Base-by-base conservation (phyloP, 2,797 vertebrate species). In the Aplochiton taeniatus region DNA sequence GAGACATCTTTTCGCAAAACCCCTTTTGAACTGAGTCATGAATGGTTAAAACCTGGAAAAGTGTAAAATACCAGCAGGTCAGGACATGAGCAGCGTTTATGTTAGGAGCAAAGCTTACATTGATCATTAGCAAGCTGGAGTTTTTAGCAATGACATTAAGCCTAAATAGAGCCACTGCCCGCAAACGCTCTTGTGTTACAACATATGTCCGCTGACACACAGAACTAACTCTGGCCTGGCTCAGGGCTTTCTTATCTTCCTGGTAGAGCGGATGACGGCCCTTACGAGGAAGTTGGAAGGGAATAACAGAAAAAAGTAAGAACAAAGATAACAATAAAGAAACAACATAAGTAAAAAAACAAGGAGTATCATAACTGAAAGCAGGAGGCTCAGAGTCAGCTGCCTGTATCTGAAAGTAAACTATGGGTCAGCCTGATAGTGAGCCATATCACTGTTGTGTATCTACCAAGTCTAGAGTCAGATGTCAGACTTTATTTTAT, bases 61-160 rank as follows among this genome's bases (percentile, higher is more conserved):
- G n/a, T n/a, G n/a, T n/a, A n/a, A 54, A 45, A 63, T 45, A 50
- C 44, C 61, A 54, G 16, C 8, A 14, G 52, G 31, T 62, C 61
- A 52, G 53, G n/a, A 50, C n/a, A 45, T 45, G 16, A 18, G 58
- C 11, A 17, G 52, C 52, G 62, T 69, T 60, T 14, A 42, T 60
- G n/a, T 3, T 74, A 49, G 52, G 54, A 52, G 70, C 58, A 58
- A 66, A 3, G 17, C 11, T 10, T 8, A 41, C 4, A 13, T 62
- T 61, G 17, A 60, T 72, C 70, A 79, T 70, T 52, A 69, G 63
- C 17, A 66, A 68, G 58, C 58, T 71, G 83, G 77, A 14, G 31
- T 43, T 51, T 57, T 16, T 19, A 31, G 11, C 46, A 45, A 16
- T 83, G 78, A 85, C 64, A 55, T 52, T 14, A 55, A 78, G 81